Conservation (phyloP, 1,140 invertebrate genomes). For the Panagrolaimus sp. region DNA sequence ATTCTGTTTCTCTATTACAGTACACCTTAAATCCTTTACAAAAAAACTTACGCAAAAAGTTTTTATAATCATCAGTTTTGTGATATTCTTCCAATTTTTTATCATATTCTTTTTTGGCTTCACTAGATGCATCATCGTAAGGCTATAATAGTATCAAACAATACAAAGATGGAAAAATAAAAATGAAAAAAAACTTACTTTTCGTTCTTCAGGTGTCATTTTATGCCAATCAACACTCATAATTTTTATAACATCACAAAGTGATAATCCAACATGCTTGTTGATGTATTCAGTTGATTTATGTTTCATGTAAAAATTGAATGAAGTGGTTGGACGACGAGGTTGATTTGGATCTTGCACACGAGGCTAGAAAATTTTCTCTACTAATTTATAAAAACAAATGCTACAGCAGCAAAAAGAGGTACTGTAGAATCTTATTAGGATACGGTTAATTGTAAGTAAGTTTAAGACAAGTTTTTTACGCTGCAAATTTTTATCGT, state of each 20-base stretch:
- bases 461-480: no score
- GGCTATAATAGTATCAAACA: no score
- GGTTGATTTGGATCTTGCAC: slow-evolving; percentile 1
- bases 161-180: no score
- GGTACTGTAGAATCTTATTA: no score
- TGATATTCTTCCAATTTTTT: slow-evolving; percentile 22
- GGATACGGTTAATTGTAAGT: no score
- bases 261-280: neutral
- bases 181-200: no score
- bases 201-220: neutral
- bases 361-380: neutral
- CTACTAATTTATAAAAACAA: no score
- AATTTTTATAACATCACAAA: slow-evolving; percentile 1
- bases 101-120: slow-evolving; percentile 2
- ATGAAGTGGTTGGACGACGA: neutral
- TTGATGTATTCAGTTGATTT: slow-evolving; percentile 3
- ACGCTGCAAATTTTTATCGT: no score
- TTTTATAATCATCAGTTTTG: slow-evolving; percentile 23
- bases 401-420: no score
- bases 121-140: slow-evolving; percentile 11
- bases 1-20: no score
- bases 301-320: slow-evolving; percentile 9
- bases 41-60: slow-evolving; percentile 24
- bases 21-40: neutral
- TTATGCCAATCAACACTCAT: slow-evolving; percentile 5